Base-by-base conservation (phyloP, 30 jellyfish, hydroid and myxozoan genomes). In the Hydractinia echinata region DNA sequence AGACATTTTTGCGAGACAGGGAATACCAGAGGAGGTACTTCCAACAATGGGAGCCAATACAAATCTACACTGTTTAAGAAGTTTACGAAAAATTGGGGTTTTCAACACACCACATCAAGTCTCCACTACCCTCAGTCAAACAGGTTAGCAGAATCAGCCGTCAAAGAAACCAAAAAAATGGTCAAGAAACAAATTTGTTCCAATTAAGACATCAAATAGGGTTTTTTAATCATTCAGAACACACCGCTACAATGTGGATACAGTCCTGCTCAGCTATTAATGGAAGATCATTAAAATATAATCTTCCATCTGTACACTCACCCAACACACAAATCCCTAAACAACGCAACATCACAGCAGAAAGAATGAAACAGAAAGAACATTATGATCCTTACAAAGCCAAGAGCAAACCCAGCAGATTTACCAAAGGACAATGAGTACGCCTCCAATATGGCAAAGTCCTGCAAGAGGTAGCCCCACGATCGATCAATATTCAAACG, bases 51-150 rank as follows among this genome's bases (percentile, higher is more conserved):
- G 58, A 73, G 80, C 18, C 85, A 74, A 30, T 82, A 70, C 58
- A 51, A 66, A 55, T 82, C 90, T 11, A 66, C 56, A 21, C 52
- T 14, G 61, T 72, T 70, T 58, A 54, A 54, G 14, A 13, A 21
- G 60, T 82, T 82, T 54, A 15, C 66, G 15, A 39, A 49, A 10
- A 49, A 76, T 48, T 76, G 86, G 86, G 48, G 67, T 52, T 70
- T 82, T 52, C 56, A 82, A 11, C 90, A 82, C 73, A 70, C 85
- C 62, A 82, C 86, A 55, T 58, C 74, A 58, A 82, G 90, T 60
- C 90, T 85, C n/a, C 86, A 21, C 68, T 54, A 82, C 86, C 90
- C 86, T 14, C 54, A 52, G 64, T 70, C 88, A 5, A 82, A 82
- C 67, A 79, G 90, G 5, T 56, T 76, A 54, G 87, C 81, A 53